A percentile compares a stretch with the other conserved stretches of the same genome.
phyloP scores from a whole-genome alignment of 2,113 vertebrate species.

The Trematocara zebra region DNA sequence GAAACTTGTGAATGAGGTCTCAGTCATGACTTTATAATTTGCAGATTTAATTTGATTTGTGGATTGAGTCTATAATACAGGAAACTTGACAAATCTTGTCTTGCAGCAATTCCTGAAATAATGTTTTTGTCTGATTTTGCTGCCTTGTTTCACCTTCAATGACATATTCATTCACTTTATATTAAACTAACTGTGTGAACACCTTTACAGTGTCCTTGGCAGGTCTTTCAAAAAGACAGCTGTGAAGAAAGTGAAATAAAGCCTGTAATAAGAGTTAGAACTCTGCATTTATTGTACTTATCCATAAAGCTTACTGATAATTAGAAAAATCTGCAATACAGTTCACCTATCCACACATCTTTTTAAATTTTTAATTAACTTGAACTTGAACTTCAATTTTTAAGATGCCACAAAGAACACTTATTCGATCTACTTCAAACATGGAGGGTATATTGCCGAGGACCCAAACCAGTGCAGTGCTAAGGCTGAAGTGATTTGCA shows the following conservation, averaged over 20 bases:
- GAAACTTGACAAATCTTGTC: neutral
- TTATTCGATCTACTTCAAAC: neutral
- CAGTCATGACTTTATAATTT: neutral
- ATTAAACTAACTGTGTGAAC: neutral
- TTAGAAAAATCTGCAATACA: neutral
- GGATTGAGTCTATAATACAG: neutral
- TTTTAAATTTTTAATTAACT: neutral
- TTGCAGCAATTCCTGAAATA: neutral
- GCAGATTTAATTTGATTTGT: slow-evolving; percentile 3
- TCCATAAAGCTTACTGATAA: neutral
- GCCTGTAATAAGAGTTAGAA: neutral
- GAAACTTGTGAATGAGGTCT: neutral
- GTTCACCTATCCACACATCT: neutral
- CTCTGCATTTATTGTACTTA: neutral
- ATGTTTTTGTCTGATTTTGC: neutral
- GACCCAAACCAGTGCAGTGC: neutral
- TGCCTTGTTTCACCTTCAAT: neutral
- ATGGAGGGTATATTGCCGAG: neutral
- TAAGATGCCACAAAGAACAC: neutral
- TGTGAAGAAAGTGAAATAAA: neutral
- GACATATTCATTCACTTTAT: neutral
- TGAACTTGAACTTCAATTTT: neutral
- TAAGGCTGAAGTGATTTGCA: neutral
- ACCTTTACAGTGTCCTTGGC: neutral
- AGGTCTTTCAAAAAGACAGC: neutral